Percentiles rank a stretch among this genome's conserved stretches.
phyloP scores from a whole-genome alignment of 2,888 invertebrate genomes.

The Phymatocera aterrima region DNA sequence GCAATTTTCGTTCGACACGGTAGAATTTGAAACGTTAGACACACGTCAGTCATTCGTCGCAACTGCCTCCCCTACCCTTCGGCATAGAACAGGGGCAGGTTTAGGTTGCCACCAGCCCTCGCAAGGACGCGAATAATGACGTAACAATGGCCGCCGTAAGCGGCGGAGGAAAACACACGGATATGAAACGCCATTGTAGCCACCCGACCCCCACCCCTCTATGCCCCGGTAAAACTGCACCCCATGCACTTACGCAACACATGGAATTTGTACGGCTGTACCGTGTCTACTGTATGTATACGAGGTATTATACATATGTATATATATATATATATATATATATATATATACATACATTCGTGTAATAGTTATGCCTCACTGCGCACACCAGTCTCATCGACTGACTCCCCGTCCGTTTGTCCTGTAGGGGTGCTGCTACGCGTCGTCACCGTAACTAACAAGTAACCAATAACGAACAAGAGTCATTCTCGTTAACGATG shows the following conservation, averaged over 20 bases:
- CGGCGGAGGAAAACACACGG: constrained; percentile 64
- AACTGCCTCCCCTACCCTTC: neutral
- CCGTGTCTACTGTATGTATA: neutral
- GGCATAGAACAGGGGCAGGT: neutral
- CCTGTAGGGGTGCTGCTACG: constrained; percentile 14
- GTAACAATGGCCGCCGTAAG: constrained; percentile 72
- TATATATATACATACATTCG: neutral
- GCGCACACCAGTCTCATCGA: neutral
- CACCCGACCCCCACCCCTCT: neutral
- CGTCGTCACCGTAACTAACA: constrained; percentile 33
- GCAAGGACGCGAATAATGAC: constrained; percentile 70
- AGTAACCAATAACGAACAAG: constrained; percentile 58
- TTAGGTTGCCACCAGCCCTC: constrained; percentile 47
- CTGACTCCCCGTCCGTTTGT: neutral
- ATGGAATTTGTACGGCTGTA: neutral
- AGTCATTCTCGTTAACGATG: constrained; percentile 73
- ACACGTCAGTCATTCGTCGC: constrained; percentile 16
- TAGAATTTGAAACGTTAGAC: constrained; percentile 7
- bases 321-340: neutral
- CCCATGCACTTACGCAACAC: neutral
- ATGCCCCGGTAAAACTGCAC: neutral
- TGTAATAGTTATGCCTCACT: neutral
- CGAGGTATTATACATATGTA: neutral
- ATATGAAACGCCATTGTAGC: constrained; percentile 56
- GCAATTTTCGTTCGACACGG: too few species aligned